Conservation (phyloP, 2,113 vertebrate genomes). For the Turnix velox region DNA sequence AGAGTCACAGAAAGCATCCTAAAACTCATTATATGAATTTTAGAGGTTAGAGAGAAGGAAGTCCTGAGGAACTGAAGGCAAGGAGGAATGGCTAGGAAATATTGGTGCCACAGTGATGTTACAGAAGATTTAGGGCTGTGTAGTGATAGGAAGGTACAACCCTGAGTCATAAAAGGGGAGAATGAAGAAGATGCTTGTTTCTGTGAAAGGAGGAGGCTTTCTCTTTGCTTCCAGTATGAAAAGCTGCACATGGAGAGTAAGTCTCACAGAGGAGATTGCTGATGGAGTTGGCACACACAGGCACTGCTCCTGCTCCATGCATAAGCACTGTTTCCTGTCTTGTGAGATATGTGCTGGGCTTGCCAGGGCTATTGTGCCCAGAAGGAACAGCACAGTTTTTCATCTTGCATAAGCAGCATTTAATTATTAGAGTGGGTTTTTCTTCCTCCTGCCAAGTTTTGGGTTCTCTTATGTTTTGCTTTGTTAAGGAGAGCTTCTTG, state of each 20-base stretch:
- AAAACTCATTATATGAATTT: not conserved
- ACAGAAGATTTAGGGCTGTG: not conserved
- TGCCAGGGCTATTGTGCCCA: conserved; percentile 32
- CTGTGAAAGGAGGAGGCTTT: not conserved
- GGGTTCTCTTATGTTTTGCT: not conserved
- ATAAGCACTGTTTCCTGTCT: conserved; percentile 23
- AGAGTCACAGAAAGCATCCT: not conserved
- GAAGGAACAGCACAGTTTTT: not conserved
- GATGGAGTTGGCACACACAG: not conserved
- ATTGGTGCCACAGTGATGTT: not conserved
- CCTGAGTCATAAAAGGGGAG: not conserved
- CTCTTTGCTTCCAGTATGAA: not conserved
- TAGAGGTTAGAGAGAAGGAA: not conserved
- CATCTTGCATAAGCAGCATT: conserved; percentile 5
- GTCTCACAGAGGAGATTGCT: not conserved
- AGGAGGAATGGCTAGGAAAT: not conserved
- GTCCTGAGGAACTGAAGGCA: not conserved
- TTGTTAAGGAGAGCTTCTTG: not conserved
- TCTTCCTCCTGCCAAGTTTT: not conserved
- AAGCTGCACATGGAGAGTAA: not conserved
- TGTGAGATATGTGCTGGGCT: not conserved
- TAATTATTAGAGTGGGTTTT: conserved; percentile 29
- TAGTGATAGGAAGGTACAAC: not conserved
- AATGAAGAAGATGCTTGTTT: not conserved
- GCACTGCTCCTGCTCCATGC: not conserved